phyloP scores from a whole-genome alignment of 2,888 invertebrate genomes.

The Sarcophaga variegata region DNA sequence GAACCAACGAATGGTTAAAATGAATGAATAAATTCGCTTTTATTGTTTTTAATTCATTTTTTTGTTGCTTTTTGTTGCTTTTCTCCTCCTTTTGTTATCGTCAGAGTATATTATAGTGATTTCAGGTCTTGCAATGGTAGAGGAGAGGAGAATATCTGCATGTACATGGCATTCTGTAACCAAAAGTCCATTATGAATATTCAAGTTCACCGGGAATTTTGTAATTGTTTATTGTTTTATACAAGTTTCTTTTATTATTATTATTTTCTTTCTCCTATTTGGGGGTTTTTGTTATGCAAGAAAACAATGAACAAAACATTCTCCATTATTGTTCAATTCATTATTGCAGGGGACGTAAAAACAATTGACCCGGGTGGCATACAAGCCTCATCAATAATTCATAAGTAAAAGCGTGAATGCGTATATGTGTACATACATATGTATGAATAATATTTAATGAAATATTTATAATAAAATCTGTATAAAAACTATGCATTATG shows the following conservation, averaged over 20 bases:
- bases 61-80: neutral
- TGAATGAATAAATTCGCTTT: conserved; percentile 26
- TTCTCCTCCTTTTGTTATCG: conserved; percentile 29
- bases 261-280: conserved; percentile 16
- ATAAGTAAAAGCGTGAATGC: conserved; percentile 41
- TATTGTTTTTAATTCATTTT: conserved; percentile 7
- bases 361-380: conserved; percentile 19
- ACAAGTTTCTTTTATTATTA: conserved; percentile 25
- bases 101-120: conserved; percentile 31
- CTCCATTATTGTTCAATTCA: conserved; percentile 37
- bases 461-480: conserved; percentile 26
- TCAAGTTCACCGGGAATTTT: conserved; percentile 64
- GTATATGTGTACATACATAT: neutral
- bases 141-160: neutral
- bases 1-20: conserved; percentile 24
- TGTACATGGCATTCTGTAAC: neutral
- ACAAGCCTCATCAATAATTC: conserved; percentile 56
- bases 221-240: conserved; percentile 20
- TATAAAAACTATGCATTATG: neutral
- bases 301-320: conserved; percentile 29
- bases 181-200: conserved; percentile 58
- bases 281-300: conserved; percentile 9
- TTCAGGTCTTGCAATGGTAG: neutral
- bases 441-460: conserved; percentile 39
- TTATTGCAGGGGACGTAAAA: neutral